phyloP scores from a whole-genome alignment of 1,140 invertebrate species.

The Neoseiulus cucumeris region DNA sequence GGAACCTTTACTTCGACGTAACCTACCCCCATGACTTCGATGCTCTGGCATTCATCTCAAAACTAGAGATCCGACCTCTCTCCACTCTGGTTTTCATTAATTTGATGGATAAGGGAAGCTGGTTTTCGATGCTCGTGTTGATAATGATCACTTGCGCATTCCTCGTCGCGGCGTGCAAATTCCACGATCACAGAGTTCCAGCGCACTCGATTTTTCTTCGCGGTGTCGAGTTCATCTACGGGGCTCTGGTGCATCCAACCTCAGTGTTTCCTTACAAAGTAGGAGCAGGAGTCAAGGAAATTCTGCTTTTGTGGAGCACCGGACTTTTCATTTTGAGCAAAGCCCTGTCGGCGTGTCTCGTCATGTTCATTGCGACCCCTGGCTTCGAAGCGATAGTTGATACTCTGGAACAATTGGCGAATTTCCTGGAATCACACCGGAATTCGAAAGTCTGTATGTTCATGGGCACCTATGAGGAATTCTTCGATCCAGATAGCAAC shows the following conservation, averaged over 20 bases:
- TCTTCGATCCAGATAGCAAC: neutral
- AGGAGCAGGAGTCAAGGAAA: too few relatives aligned
- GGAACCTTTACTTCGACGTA: neutral
- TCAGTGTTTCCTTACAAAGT: neutral
- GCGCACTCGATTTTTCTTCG: neutral
- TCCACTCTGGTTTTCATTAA: neutral
- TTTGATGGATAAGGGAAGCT: neutral
- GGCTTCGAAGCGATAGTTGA: neutral
- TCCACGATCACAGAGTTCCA: neutral
- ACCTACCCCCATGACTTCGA: neutral
- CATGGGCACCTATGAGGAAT: neutral
- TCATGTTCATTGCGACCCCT: neutral
- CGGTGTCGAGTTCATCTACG: neutral
- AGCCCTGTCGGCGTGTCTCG: neutral
- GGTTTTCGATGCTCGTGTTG: neutral
- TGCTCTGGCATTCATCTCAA: neutral
- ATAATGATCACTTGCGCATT: neutral
- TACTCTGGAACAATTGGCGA: neutral
- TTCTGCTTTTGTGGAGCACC: neutral
- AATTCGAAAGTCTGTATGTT: neutral
- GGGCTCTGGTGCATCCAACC: neutral
- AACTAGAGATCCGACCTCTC: neutral
- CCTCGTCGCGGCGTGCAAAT: neutral
- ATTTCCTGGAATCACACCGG: neutral
- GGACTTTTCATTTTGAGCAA: neutral